Conservation (phyloP, 2,113 vertebrate species). For the Rutilus rutilus region DNA sequence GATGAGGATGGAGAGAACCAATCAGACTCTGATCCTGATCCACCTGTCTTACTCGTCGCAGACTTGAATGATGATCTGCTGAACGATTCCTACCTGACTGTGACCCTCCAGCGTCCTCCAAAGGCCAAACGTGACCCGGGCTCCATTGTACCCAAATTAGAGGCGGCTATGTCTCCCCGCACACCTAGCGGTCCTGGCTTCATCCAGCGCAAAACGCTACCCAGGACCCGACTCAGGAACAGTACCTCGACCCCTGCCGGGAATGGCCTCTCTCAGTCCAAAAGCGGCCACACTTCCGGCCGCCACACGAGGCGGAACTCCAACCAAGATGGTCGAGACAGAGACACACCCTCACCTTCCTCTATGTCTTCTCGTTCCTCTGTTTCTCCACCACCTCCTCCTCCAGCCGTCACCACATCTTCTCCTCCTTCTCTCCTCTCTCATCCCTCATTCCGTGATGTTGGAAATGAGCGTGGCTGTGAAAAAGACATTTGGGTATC, state of each 20-base stretch:
- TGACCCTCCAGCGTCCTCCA: conserved; percentile 89
- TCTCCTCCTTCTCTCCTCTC: conserved; percentile 69
- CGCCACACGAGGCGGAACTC: conserved; percentile 61
- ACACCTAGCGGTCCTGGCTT: conserved; percentile 59
- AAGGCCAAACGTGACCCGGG: conserved; percentile 86
- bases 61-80: conserved; percentile 79
- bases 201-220: conserved; percentile 85
- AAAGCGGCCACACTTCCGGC: conserved; percentile 59
- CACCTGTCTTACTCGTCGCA: conserved; percentile 77
- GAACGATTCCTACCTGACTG: conserved; percentile 91
- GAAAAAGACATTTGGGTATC: conserved; percentile 97
- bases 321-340: conserved; percentile 54
- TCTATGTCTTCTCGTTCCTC: conserved; percentile 72
- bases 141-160: conserved; percentile 95
- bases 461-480: conserved; percentile 72
- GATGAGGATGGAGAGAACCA: conserved; percentile 67
- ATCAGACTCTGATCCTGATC: conserved; percentile 77
- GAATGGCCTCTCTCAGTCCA: conserved; percentile 67
- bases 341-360: conserved; percentile 58
- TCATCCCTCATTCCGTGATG: conserved; percentile 74
- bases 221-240: conserved; percentile 71
- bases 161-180: conserved; percentile 85
- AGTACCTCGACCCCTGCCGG: conserved; percentile 61
- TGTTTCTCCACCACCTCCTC: conserved; percentile 53
- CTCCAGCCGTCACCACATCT: conserved; percentile 49